These are phyloP conservation scores for Tangara arthus DNA, from an alignment of 2,797 vertebrate genomes.

Conservation along the genomic window DNA sequence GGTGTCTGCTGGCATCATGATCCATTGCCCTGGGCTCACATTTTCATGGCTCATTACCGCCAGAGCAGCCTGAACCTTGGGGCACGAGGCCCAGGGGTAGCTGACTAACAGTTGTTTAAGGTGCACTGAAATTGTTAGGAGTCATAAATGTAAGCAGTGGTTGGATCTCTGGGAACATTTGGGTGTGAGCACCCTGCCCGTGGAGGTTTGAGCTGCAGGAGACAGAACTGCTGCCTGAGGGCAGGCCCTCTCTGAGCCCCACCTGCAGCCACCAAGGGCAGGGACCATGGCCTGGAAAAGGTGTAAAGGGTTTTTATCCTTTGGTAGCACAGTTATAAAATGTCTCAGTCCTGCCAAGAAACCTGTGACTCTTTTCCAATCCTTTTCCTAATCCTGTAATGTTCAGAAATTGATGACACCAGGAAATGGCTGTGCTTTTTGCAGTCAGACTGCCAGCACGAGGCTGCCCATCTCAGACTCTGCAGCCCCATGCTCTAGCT, in stretches of 20 bases:
- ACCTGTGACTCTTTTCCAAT: not conserved
- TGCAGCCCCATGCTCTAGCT: not conserved
- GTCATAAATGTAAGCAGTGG: not conserved
- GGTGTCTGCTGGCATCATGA: not conserved
- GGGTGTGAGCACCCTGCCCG: not conserved
- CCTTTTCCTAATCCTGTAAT: not conserved
- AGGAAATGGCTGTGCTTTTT: not conserved
- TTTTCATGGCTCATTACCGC: not conserved
- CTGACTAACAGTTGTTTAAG: not conserved
- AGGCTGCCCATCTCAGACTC: not conserved
- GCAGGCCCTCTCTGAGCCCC: not conserved
- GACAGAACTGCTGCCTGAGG: not conserved
- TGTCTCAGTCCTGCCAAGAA: not conserved
- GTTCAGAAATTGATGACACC: not conserved
- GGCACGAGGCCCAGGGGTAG: not conserved
- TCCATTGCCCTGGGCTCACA: not conserved
- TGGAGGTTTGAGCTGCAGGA: not conserved
- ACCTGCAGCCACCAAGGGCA: not conserved
- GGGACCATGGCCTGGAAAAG: not conserved
- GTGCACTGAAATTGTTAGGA: not conserved
- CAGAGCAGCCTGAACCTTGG: not conserved
- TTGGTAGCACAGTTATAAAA: not conserved
- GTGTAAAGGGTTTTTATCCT: not conserved
- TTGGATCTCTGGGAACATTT: not conserved
- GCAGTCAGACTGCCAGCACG: fast-evolving